Evolutionary conservation across 2,113 vertebrate species (phyloP).

Genomic region (Xenopus tropicalis): UCB_Xtro_10.0 CM004448.2:42967001-42967500

Average conservation of each 20-base stretch:
- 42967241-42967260: conserved; percentile 35
- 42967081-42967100: conserved; percentile 4
- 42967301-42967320: conserved; percentile 11
- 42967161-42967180: conserved; percentile 33
- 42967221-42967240: conserved; percentile 9
- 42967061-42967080: conserved; percentile 37
- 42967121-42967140: conserved; percentile 28
- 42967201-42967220: conserved; percentile 33
- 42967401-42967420: not conserved
- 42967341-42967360: conserved; percentile 18
- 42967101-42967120: conserved; percentile 21
- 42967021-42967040: conserved; percentile 32
- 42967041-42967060: conserved; percentile 33
- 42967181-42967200: conserved; percentile 34
- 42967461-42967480: too few relatives aligned
- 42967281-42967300: conserved; percentile 22
- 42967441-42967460: too few relatives aligned
- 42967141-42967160: conserved; percentile 35
- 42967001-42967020: conserved; percentile 18
- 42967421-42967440: not conserved
- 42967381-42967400: not conserved
- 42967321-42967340: conserved; percentile 28
- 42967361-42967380: conserved; percentile 3
- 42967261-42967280: conserved; percentile 35
- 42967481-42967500: too few relatives aligned